Base-by-base conservation (phyloP, 2,113 vertebrate species). In the Brachirus orientalis region DNA sequence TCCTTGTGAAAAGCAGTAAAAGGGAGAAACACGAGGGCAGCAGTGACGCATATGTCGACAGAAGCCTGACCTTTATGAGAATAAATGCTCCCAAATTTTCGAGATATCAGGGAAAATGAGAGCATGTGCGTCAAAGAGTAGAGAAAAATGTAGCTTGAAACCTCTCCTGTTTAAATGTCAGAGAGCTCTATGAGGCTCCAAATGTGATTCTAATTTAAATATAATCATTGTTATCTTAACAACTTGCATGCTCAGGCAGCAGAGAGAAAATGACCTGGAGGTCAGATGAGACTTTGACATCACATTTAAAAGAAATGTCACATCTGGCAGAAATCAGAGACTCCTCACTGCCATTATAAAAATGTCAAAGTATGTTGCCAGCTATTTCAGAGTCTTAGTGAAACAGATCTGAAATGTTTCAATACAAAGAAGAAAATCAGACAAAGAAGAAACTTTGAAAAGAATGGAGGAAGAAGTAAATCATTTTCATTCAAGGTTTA, bases 21-120 rank as follows among this genome's bases (percentile, higher is more conserved):
- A 69, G 52, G 82, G 7, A 62, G 84, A 89, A 88, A 87, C 71
- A 84, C 54, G 67, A 88, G 69, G 78, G 76, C 8, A 36, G 56
- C 47, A n/a, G 66, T 90, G 90, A 92, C 87, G 87, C 86, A 89
- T 79, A 63, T 38, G 47, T 69, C n/a, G 56, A 71, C 73, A 78
- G 80, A 60, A 52, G 65, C 50, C 63, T 78, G 86, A 89, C 84
- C 86, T 91, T 90, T 90, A 80, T 61, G 43, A 61, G 64, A 67
- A 79, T 50, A 72, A 84, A 72, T 56, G 50, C 64, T 76, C 63
- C 59, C 22, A 71, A 84, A 79, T 67, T 77, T 83, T 66, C 0
- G 22, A 75, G 74, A 85, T 75, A 79, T 80, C 73, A 71, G 35
- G 56, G 66, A 82, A 83, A 77, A 66, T 79, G 77, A 82, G 80